Conservation (phyloP, 2,113 vertebrate species). For the Axis porcinus region DNA sequence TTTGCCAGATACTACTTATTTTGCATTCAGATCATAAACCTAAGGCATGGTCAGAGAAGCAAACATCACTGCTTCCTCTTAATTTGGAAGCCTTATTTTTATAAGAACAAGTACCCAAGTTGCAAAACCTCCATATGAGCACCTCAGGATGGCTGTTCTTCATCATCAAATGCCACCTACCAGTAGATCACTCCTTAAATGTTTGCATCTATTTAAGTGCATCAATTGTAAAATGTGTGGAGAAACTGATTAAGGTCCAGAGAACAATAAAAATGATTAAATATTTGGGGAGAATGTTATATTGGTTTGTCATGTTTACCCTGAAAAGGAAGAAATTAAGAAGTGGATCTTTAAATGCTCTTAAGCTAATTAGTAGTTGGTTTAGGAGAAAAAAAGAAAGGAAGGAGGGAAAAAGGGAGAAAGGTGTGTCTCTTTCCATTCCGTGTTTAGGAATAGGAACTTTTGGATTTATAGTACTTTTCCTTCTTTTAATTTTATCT, state of each 20-base stretch:
- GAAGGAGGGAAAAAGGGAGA: neutral
- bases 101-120: neutral
- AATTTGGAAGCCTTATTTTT: neutral
- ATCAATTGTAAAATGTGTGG: neutral
- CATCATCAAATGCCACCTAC: neutral
- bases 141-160: neutral
- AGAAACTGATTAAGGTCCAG: neutral
- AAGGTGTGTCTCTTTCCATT: neutral
- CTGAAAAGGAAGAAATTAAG: neutral
- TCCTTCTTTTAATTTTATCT: neutral
- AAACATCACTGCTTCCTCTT: neutral
- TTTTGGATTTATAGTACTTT: neutral
- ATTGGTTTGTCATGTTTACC: neutral
- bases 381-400: neutral
- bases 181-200: neutral
- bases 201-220: neutral
- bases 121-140: neutral
- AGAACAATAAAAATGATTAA: neutral
- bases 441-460: neutral
- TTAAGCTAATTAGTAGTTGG: neutral
- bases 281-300: neutral
- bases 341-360: neutral
- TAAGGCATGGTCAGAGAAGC: neutral
- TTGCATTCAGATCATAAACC: neutral
- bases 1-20: neutral